Percentiles rank a stretch among this genome's conserved stretches.
Evolutionary conservation across 2,888 invertebrate species (phyloP).

Genomic region (Physocephala rufipes): DNA sequence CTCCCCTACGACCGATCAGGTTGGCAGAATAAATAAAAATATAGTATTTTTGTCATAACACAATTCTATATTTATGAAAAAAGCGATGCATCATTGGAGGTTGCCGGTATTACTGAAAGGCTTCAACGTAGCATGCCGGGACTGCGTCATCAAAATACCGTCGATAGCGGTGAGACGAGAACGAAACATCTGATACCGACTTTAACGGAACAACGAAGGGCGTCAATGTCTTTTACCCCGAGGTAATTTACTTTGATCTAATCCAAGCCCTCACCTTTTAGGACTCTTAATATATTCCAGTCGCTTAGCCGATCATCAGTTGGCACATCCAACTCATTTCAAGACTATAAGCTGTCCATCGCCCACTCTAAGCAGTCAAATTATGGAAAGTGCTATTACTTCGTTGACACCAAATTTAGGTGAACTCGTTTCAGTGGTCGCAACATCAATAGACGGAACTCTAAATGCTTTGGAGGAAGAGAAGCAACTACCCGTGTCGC

Average conservation of each 20-base stretch:
- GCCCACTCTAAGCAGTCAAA: slow-evolving; percentile 49
- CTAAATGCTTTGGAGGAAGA: slow-evolving; percentile 45
- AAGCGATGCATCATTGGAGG: slow-evolving; percentile 70
- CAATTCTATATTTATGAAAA: background rate
- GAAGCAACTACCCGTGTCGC: slow-evolving; percentile 37
- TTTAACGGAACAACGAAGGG: slow-evolving; percentile 62
- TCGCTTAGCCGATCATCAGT: slow-evolving; percentile 55
- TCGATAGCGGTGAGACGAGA: slow-evolving; percentile 72
- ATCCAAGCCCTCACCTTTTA: background rate
- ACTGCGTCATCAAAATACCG: slow-evolving; percentile 75
- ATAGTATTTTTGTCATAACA: no score
- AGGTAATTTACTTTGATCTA: slow-evolving; percentile 50
- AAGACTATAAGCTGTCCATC: slow-evolving; percentile 52
- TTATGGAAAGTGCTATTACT: slow-evolving; percentile 39
- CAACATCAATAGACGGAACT: slow-evolving; percentile 47
- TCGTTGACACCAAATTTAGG: slow-evolving; percentile 34
- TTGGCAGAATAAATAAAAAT: slow-evolving; percentile 29
- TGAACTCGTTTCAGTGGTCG: slow-evolving; percentile 47
- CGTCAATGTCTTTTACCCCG: slow-evolving; percentile 62
- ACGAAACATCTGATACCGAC: slow-evolving; percentile 63
- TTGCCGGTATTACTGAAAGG: slow-evolving; percentile 71
- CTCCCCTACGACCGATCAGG: slow-evolving; percentile 54
- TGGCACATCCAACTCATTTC: slow-evolving; percentile 44
- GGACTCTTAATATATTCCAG: slow-evolving; percentile 36
- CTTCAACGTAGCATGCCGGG: slow-evolving; percentile 73